These are phyloP conservation scores for Seriola quinqueradiata DNA, from an alignment of 2,113 vertebrate species.

Conservation along the genomic window DNA sequence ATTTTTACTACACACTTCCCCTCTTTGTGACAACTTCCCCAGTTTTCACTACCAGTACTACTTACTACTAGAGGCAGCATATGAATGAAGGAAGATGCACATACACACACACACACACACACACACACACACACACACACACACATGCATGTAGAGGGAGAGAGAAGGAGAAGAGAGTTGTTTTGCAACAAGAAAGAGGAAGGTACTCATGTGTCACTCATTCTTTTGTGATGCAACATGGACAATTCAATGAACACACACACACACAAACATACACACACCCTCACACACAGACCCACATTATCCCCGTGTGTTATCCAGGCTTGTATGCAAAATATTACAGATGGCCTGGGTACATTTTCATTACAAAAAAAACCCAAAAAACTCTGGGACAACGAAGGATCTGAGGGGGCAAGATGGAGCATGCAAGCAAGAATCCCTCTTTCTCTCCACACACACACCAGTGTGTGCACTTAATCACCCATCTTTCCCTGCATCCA, in stretches of 20 bases:
- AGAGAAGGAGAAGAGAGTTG: conserved; percentile 62
- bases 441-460: background rate
- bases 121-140: conserved; percentile 22
- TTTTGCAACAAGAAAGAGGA: conserved; percentile 81
- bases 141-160: conserved; percentile 31
- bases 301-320: conserved; percentile 28
- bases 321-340: conserved; percentile 51
- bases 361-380: conserved; percentile 12
- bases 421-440: conserved; percentile 36
- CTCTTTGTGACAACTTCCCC: conserved; percentile 80
- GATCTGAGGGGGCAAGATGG: conserved; percentile 49
- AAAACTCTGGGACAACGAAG: background rate
- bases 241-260: conserved; percentile 49
- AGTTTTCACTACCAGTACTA: conserved; percentile 55
- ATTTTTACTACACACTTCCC: conserved; percentile 82
- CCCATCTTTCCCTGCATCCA: conserved; percentile 13
- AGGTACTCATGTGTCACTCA: conserved; percentile 61
- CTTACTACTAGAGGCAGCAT: conserved; percentile 57
- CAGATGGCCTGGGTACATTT: conserved; percentile 25
- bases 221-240: conserved; percentile 74
- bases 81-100: conserved; percentile 77
- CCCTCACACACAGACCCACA: conserved; percentile 7
- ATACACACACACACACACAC: conserved; percentile 29
- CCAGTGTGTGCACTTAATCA: conserved; percentile 25
- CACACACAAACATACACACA: conserved; percentile 11